Percentiles rank a stretch among this genome's conserved stretches.
These are phyloP conservation scores for Schizaphis graminum DNA, from an alignment of 2,888 invertebrate genomes.

Conservation along the genomic window DNA sequence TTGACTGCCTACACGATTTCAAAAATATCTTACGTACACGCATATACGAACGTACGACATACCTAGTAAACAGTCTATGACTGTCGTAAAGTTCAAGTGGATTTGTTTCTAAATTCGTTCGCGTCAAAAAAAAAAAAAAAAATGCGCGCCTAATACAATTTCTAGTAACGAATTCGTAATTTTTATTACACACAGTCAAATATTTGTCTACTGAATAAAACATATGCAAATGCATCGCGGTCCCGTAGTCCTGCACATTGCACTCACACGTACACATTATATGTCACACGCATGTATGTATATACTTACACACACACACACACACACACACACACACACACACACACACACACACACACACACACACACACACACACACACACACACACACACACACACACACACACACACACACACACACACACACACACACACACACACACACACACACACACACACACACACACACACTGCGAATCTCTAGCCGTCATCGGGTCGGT, in stretches of 20 bases:
- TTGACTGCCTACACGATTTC: background rate
- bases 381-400: too few relatives aligned
- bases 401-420: too few relatives aligned
- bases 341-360: too few relatives aligned
- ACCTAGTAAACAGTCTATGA: too few relatives aligned
- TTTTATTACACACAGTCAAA: background rate
- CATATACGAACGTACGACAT: background rate
- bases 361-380: too few relatives aligned
- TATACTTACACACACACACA: too few relatives aligned
- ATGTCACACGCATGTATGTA: too few relatives aligned
- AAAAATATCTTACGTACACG: background rate
- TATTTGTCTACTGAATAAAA: background rate
- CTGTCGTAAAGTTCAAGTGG: background rate
- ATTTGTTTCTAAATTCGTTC: background rate
- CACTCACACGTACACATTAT: background rate
- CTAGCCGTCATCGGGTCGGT: background rate
- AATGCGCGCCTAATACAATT: background rate
- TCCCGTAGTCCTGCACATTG: background rate
- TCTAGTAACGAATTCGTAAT: background rate
- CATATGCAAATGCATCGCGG: background rate
- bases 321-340: too few relatives aligned
- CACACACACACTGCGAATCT: background rate
- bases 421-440: too few relatives aligned
- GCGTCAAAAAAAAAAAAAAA: too few relatives aligned
- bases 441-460: background rate